Conservation (phyloP, 2,113 vertebrate species). For the Hypomesus transpacificus region DNA sequence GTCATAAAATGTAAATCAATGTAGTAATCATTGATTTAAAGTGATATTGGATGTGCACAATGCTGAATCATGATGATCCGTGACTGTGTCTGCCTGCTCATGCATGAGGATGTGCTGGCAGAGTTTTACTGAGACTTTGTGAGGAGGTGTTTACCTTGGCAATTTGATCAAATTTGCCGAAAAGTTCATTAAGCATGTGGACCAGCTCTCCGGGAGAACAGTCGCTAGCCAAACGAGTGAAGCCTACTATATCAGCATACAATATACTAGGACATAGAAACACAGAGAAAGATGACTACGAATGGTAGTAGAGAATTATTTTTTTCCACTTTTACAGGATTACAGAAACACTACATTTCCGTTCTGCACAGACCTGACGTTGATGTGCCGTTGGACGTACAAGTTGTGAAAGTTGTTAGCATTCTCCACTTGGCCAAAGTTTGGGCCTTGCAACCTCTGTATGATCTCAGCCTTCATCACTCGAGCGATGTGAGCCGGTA, state of each 20-base stretch:
- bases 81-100: not conserved
- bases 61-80: too few species aligned
- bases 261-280: constrained; percentile 75
- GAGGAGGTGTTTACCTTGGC: constrained; percentile 80
- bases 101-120: not conserved
- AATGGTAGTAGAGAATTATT: not conserved
- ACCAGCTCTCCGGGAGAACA: constrained; percentile 95
- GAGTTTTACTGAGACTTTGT: not conserved
- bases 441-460: constrained; percentile 94
- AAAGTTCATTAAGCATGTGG: constrained; percentile 96
- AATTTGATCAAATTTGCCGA: constrained; percentile 98
- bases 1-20: too few species aligned
- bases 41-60: too few species aligned
- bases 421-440: constrained; percentile 90
- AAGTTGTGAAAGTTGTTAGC: constrained; percentile 99
- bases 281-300: too few species aligned
- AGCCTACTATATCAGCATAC: constrained; percentile 95
- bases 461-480: constrained; percentile 99
- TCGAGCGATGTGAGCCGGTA: constrained; percentile 93
- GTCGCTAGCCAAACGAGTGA: constrained; percentile 94
- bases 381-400: constrained; percentile 96
- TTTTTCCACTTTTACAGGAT: not conserved
- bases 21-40: too few species aligned
- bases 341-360: not conserved
- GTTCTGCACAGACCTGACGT: constrained; percentile 80